These are phyloP conservation scores for Amblyjoppa proteus DNA, from an alignment of 2,888 invertebrate species.

Conservation along the genomic window DNA sequence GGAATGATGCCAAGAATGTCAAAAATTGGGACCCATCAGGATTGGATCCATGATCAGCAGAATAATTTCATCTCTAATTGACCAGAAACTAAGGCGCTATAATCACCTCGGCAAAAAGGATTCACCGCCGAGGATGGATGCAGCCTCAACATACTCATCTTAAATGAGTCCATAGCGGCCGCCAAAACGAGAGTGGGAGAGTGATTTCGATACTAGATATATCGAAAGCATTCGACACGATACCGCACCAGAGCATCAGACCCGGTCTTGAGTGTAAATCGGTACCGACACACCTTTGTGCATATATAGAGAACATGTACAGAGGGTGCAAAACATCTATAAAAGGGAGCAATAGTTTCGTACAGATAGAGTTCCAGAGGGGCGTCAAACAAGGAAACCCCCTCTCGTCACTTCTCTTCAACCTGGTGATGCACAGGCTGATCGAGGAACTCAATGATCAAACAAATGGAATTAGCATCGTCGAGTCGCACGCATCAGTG, in stretches of 20 bases:
- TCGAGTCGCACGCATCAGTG: not conserved
- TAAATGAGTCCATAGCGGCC: slow-evolving; percentile 27
- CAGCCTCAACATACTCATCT: slow-evolving; percentile 55
- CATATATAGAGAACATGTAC: not conserved
- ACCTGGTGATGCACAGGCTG: slow-evolving; percentile 71
- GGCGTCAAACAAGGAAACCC: slow-evolving; percentile 57
- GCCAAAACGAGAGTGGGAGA: slow-evolving; percentile 21
- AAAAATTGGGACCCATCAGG: too few species aligned
- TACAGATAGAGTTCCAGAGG: slow-evolving; percentile 2
- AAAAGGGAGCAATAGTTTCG: not conserved
- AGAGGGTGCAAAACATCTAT: not conserved
- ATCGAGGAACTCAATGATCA: slow-evolving; percentile 67
- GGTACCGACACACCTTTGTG: not conserved
- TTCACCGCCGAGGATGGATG: slow-evolving; percentile 73
- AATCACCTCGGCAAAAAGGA: too few species aligned
- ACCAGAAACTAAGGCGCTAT: too few species aligned
- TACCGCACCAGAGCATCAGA: slow-evolving; percentile 63
- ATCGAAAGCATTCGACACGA: slow-evolving; percentile 13
- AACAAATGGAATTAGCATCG: not conserved
- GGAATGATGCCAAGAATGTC: too few species aligned
- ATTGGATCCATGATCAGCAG: too few species aligned
- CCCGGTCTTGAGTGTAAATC: slow-evolving; percentile 32
- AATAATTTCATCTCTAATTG: too few species aligned
- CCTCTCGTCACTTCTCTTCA: slow-evolving; percentile 45
- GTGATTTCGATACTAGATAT: not conserved